phyloP scores from a whole-genome alignment of 2,113 vertebrate genomes.

The Rhinoptilus africanus region DNA sequence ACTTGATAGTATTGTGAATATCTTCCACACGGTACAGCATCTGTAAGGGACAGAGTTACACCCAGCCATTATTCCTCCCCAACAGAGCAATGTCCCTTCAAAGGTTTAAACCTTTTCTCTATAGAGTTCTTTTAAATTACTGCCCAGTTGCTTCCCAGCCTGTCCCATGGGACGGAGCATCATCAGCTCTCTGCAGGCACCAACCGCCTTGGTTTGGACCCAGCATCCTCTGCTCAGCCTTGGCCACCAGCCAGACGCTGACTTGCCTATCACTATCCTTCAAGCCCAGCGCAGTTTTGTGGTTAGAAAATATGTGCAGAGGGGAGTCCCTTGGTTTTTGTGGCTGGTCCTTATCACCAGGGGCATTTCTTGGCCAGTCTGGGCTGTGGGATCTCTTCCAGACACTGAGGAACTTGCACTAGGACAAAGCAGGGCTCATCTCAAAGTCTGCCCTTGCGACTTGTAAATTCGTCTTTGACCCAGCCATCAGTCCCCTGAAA shows the following conservation, averaged over 20 bases:
- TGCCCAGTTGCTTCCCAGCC: neutral
- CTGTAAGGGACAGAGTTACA: constrained; percentile 36
- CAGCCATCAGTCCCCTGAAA: neutral
- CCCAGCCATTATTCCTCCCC: neutral
- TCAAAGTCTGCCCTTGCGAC: neutral
- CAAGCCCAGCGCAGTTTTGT: neutral
- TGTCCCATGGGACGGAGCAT: neutral
- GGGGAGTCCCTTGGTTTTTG: neutral
- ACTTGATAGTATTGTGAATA: constrained; percentile 69
- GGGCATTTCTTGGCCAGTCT: rapidly evolving
- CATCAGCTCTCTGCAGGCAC: neutral
- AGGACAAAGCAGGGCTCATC: neutral
- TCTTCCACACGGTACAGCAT: constrained; percentile 78
- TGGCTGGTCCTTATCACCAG: neutral
- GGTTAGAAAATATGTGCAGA: neutral
- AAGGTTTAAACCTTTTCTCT: neutral
- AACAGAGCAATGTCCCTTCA: neutral
- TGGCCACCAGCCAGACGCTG: rapidly evolving
- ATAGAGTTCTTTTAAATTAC: neutral
- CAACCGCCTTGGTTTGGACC: neutral
- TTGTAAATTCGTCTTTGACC: neutral
- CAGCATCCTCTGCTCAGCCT: neutral
- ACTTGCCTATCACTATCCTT: neutral
- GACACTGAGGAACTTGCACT: neutral
- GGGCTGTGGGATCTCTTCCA: neutral